Percentiles rank a stretch among this genome's conserved stretches.
phyloP scores from a whole-genome alignment of 1,140 invertebrate species.

The Eumeta japonica region DNA sequence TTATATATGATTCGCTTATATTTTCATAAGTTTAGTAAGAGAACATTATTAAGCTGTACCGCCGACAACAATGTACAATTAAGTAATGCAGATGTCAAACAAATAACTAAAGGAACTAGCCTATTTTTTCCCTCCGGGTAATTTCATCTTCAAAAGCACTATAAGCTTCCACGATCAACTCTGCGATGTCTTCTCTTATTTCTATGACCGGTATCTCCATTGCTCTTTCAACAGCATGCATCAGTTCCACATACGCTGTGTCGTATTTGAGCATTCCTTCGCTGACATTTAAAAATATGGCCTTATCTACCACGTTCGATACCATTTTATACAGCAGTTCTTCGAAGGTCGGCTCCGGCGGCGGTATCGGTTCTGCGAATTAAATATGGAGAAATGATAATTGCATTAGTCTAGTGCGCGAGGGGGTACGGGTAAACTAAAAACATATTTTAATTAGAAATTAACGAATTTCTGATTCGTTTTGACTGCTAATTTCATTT shows the following conservation, averaged over 20 bases:
- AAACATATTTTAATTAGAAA: neutral
- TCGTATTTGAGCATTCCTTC: slow-evolving; percentile 31
- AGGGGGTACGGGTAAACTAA: neutral
- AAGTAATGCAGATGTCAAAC: no score
- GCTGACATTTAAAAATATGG: slow-evolving; percentile 28
- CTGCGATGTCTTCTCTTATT: slow-evolving; percentile 34
- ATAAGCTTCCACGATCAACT: slow-evolving; percentile 29
- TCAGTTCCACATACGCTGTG: slow-evolving; percentile 38
- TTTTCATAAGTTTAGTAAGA: no score
- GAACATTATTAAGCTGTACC: no score
- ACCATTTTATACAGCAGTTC: slow-evolving; percentile 26
- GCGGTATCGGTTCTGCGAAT: slow-evolving; percentile 31
- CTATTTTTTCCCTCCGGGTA: slow-evolving; percentile 36
- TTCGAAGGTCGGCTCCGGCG: slow-evolving; percentile 33
- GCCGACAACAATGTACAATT: no score
- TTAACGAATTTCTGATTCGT: no score
- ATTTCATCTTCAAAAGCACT: slow-evolving; percentile 34
- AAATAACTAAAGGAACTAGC: no score
- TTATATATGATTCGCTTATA: no score
- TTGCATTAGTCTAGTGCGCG: neutral
- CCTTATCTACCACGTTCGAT: slow-evolving; percentile 41
- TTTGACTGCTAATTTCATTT: no score
- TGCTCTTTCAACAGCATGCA: slow-evolving; percentile 33
- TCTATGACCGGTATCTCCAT: slow-evolving; percentile 46
- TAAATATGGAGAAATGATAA: neutral